Conservation (phyloP, 1,140 invertebrate genomes). For the Geopemphigus sp. region DNA sequence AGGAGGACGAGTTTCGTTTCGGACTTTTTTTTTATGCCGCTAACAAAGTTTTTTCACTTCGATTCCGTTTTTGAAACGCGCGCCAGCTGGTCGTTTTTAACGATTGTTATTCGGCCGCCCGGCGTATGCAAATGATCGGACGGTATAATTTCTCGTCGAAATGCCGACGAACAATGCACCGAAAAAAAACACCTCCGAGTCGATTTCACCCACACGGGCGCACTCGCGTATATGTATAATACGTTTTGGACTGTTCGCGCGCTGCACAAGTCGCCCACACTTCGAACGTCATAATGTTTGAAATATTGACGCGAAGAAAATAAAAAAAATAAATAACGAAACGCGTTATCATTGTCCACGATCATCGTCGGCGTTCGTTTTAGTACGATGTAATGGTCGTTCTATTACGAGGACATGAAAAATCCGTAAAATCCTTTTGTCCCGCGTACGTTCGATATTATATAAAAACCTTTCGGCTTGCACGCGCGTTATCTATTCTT, state of each 20-base stretch:
- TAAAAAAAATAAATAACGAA: not conserved
- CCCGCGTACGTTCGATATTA: not conserved
- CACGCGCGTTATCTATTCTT: not conserved
- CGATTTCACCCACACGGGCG: slow-evolving; percentile 4
- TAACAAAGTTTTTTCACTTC: not conserved
- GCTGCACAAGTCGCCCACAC: not conserved
- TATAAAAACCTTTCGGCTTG: not conserved
- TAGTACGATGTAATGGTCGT: not conserved
- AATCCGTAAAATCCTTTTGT: slow-evolving; percentile 8
- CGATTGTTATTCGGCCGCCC: not conserved
- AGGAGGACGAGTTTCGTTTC: no score
- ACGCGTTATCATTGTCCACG: not conserved
- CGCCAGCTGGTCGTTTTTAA: no score
- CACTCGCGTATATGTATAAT: not conserved
- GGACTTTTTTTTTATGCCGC: not conserved
- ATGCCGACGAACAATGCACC: slow-evolving; percentile 2
- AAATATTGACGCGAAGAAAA: slow-evolving; percentile 22
- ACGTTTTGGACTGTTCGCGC: slow-evolving; percentile 10
- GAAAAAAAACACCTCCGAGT: not conserved
- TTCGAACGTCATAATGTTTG: slow-evolving; percentile 13
- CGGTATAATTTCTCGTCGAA: slow-evolving; percentile 1
- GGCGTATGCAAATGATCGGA: slow-evolving; percentile 13
- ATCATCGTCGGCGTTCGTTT: not conserved
- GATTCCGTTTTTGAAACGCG: not conserved
- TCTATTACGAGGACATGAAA: slow-evolving; percentile 3